Evolutionary conservation across 1,140 invertebrate species (phyloP).

Genomic region (Leucophenga varia): DNA sequence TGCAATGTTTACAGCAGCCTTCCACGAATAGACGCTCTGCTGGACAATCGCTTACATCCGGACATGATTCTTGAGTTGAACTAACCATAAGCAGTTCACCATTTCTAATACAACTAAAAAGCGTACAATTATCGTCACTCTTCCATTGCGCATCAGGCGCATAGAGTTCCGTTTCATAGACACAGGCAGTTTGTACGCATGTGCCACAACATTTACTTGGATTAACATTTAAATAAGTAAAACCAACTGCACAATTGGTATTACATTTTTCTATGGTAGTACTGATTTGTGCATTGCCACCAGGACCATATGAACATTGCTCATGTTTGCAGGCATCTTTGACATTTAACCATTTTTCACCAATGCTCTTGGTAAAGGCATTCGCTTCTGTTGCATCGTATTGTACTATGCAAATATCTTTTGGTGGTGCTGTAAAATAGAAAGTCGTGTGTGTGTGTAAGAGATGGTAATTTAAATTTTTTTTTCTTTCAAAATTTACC

Average conservation of each 20-base stretch:
- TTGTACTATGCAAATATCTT: slow-evolving; percentile 68
- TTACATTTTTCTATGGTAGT: slow-evolving; percentile 61
- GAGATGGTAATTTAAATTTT: neutral
- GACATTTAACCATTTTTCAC: slow-evolving; percentile 54
- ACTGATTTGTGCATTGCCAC: slow-evolving; percentile 58
- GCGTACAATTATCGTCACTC: slow-evolving; percentile 69
- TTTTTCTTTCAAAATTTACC: slow-evolving; percentile 56
- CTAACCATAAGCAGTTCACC: slow-evolving; percentile 58
- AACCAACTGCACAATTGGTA: slow-evolving; percentile 62
- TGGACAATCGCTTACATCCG: slow-evolving; percentile 64
- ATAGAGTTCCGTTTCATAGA: slow-evolving; percentile 62
- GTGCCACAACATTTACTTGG: slow-evolving; percentile 68
- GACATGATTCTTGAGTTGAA: slow-evolving; percentile 61
- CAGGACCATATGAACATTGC: slow-evolving; percentile 59
- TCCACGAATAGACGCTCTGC: slow-evolving; percentile 57
- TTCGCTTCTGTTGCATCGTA: slow-evolving; percentile 58
- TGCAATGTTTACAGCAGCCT: slow-evolving; percentile 70
- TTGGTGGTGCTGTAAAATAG: slow-evolving; percentile 61
- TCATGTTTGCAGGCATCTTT: slow-evolving; percentile 64
- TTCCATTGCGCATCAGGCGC: slow-evolving; percentile 63
- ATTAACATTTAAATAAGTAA: slow-evolving; percentile 57
- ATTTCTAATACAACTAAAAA: slow-evolving; percentile 34
- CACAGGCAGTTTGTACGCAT: slow-evolving; percentile 67
- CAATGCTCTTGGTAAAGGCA: slow-evolving; percentile 58
- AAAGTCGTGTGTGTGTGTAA: too few species aligned